These are phyloP conservation scores for Stichopus chloronotus DNA, from an alignment of 35 echinoderm and acorn worm genomes.

Conservation along the genomic window DNA sequence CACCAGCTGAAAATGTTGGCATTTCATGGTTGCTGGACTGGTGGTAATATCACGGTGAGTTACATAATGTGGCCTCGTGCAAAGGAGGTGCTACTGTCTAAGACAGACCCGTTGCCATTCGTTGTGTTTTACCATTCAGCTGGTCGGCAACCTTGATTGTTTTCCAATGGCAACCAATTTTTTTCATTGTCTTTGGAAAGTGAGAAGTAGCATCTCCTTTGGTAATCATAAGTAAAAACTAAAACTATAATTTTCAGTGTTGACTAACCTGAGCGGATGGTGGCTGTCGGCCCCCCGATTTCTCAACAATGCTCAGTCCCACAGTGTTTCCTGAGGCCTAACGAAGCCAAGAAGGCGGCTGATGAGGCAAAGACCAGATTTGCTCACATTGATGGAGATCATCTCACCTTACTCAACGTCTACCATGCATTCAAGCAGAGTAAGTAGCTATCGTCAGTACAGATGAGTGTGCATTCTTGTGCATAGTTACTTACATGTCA, in stretches of 20 bases:
- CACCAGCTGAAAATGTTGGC: too few species aligned
- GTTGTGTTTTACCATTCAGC: background rate
- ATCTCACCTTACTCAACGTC: constrained; percentile 97
- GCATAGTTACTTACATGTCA: background rate
- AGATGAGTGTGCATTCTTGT: background rate
- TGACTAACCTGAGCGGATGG: constrained; percentile 83
- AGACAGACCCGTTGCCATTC: too few species aligned
- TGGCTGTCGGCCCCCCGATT: constrained; percentile 90
- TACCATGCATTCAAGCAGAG: constrained; percentile 99
- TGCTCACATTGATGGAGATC: constrained; percentile 98
- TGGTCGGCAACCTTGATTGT: background rate
- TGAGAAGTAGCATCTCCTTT: constrained; percentile 22
- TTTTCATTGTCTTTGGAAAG: background rate
- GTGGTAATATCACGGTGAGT: too few species aligned
- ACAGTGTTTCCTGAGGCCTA: constrained; percentile 97
- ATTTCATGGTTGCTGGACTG: too few species aligned
- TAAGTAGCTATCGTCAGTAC: constrained; percentile 47
- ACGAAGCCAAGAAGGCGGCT: constrained; percentile 97
- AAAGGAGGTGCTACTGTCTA: too few species aligned
- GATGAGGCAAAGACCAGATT: constrained; percentile 99
- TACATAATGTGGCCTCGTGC: too few species aligned
- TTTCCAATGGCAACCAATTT: too few species aligned
- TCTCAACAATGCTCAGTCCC: constrained; percentile 98
- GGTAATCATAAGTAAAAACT: background rate
- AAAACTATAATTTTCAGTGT: constrained; percentile 45